Percentiles rank a stretch among this genome's conserved stretches.
Evolutionary conservation across 2,797 vertebrate genomes (phyloP).

Genomic region (Lateolabrax maculatus): DNA sequence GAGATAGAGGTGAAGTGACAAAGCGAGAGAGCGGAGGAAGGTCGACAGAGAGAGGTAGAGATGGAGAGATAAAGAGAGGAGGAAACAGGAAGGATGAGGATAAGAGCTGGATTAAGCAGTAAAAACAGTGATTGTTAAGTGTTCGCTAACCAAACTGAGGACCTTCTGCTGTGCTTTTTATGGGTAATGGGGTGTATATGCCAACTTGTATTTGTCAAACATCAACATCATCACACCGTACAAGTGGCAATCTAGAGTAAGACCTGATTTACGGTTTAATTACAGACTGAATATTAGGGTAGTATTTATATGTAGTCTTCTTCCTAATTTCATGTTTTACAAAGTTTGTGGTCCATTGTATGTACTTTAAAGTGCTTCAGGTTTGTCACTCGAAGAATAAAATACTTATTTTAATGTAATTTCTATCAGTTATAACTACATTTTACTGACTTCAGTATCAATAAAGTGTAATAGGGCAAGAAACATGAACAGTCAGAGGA

Average conservation of each 20-base stretch:
- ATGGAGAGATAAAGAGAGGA: slow-evolving; percentile 76
- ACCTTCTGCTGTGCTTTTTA: slow-evolving; percentile 82
- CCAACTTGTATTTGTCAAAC: slow-evolving; percentile 81
- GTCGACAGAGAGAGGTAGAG: slow-evolving; percentile 60
- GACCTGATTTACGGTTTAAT: neutral
- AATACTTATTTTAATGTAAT: neutral
- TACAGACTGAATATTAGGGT: neutral
- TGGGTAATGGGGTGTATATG: slow-evolving; percentile 86
- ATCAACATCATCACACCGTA: neutral
- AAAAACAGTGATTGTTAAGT: slow-evolving; percentile 75
- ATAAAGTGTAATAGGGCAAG: neutral
- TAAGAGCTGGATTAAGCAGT: slow-evolving; percentile 78
- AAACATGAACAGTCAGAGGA: neutral
- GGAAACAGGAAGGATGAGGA: slow-evolving; percentile 79
- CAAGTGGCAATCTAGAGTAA: neutral
- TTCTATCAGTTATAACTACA: neutral
- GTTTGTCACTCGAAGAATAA: neutral
- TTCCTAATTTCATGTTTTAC: neutral
- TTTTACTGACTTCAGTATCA: neutral
- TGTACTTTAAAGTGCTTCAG: neutral
- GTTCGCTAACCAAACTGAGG: slow-evolving; percentile 53
- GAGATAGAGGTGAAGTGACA: slow-evolving; percentile 71
- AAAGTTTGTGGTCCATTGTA: neutral
- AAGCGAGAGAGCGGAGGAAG: slow-evolving; percentile 59
- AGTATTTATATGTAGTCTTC: neutral